Percentiles rank a stretch among this genome's conserved stretches.
Conservation (phyloP, 2,113 vertebrate species). For the Cygnus buccinator region DNA sequence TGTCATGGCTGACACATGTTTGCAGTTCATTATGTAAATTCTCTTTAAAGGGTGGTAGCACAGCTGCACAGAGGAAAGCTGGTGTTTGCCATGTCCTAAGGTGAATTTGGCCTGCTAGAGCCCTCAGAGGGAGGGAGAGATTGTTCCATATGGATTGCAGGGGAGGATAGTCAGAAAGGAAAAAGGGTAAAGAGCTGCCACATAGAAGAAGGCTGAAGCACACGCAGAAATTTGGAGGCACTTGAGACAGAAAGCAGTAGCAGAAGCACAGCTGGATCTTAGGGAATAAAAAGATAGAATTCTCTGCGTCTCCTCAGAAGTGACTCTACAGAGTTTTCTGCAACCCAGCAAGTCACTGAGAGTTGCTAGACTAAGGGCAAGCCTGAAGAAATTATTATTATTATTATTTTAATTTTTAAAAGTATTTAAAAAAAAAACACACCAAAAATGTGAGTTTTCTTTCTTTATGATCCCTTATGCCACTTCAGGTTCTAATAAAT, state of each 20-base stretch:
- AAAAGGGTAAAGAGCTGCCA: not conserved
- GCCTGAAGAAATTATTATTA: not conserved
- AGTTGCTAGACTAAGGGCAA: not conserved
- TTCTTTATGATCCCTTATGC: not conserved
- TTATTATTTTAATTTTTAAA: too few species aligned
- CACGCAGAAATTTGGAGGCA: not conserved
- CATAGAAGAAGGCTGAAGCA: not conserved
- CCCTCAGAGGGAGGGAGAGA: not conserved
- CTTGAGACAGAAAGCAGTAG: not conserved
- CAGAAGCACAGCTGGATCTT: not conserved
- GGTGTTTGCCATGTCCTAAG: not conserved
- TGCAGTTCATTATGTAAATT: not conserved
- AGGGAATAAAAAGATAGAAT: not conserved
- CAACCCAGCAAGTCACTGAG: not conserved
- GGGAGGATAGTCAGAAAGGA: not conserved
- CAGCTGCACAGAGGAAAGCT: not conserved
- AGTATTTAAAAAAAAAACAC: too few species aligned
- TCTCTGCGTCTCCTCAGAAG: not conserved
- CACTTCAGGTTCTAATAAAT: not conserved
- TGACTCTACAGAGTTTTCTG: not conserved
- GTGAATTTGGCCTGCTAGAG: not conserved
- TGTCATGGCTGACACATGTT: too few species aligned
- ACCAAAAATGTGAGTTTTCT: not conserved
- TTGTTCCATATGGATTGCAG: not conserved
- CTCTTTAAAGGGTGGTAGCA: not conserved